A percentile compares a stretch with the other conserved stretches of the same genome.
Evolutionary conservation across 1,140 invertebrate species (phyloP).

Genomic region (Drosophila serrata): DNA sequence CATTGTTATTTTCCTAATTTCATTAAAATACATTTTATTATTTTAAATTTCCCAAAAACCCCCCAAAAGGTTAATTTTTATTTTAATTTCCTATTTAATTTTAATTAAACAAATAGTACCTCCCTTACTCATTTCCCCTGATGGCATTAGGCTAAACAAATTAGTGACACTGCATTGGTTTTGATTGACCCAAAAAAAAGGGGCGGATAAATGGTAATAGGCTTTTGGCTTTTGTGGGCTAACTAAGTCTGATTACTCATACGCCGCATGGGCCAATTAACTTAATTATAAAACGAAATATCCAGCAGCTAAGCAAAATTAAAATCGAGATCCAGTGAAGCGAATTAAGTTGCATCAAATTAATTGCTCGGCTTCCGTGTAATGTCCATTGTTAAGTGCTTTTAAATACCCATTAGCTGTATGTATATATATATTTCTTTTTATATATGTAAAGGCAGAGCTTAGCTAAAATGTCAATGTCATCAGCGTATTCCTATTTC

Average conservation of each 20-base stretch:
- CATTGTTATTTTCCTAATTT: neutral
- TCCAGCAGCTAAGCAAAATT: conserved; percentile 20
- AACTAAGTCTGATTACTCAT: conserved; percentile 69
- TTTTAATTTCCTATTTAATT: neutral
- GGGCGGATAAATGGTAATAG: conserved; percentile 41
- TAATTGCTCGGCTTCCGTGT: conserved; percentile 72
- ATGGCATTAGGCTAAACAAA: conserved; percentile 2
- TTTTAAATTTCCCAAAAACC: neutral
- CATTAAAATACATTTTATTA: neutral
- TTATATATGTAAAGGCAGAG: conserved; percentile 36
- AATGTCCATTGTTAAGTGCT: conserved; percentile 57
- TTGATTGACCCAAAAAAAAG: conserved; percentile 51
- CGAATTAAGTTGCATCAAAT: conserved; percentile 41
- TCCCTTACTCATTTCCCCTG: no score
- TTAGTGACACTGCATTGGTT: conserved; percentile 33
- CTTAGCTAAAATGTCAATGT: conserved; percentile 80
- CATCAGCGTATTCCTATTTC: conserved; percentile 42
- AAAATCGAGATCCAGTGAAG: conserved; percentile 55
- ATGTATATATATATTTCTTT: conserved; percentile 12
- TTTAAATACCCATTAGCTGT: neutral
- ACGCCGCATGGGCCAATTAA: conserved; percentile 64
- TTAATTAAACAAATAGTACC: neutral
- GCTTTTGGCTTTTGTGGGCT: conserved; percentile 46
- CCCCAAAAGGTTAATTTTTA: neutral
- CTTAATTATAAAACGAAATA: conserved; percentile 58